Percentiles rank a stretch among this genome's conserved stretches.
Conservation (phyloP, 1,140 invertebrate genomes). For the Bombus ignitus region DNA sequence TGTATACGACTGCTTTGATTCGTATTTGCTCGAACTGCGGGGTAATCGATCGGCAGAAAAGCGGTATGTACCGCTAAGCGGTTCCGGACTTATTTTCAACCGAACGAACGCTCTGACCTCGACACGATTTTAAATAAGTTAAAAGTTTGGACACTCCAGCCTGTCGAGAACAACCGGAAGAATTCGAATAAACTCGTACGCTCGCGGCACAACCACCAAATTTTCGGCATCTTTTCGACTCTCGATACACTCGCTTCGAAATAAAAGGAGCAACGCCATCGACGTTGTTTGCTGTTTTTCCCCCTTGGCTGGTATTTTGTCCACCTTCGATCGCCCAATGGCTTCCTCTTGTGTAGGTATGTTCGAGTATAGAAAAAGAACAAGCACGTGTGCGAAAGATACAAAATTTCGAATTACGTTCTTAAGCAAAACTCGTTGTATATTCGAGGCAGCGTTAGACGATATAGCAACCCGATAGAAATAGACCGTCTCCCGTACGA, state of each 20-base stretch:
- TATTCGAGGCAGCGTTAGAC: background rate
- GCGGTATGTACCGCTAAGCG: background rate
- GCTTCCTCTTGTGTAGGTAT: background rate
- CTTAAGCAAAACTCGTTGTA: background rate
- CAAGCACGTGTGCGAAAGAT: background rate
- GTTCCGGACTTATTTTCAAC: constrained; percentile 3
- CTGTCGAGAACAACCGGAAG: constrained; percentile 42
- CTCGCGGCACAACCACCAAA: constrained; percentile 36
- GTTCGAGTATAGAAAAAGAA: background rate
- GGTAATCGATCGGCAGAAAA: background rate
- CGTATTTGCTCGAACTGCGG: too few species aligned
- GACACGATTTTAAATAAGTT: constrained; percentile 45
- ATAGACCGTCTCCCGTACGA: too few species aligned
- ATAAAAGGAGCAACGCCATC: background rate
- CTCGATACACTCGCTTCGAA: background rate
- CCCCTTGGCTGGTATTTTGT: background rate
- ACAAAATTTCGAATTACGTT: background rate
- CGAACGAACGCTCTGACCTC: constrained; percentile 43
- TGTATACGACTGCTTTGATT: too few species aligned
- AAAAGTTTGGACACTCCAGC: constrained; percentile 15
- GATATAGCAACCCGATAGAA: too few species aligned
- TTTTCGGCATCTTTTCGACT: constrained; percentile 36
- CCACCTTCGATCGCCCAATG: background rate
- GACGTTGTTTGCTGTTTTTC: constrained; percentile 10
- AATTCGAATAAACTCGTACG: constrained; percentile 53